These are phyloP conservation scores for Indicator maculatus DNA, from an alignment of 2,113 vertebrate species.

Conservation along the genomic window DNA sequence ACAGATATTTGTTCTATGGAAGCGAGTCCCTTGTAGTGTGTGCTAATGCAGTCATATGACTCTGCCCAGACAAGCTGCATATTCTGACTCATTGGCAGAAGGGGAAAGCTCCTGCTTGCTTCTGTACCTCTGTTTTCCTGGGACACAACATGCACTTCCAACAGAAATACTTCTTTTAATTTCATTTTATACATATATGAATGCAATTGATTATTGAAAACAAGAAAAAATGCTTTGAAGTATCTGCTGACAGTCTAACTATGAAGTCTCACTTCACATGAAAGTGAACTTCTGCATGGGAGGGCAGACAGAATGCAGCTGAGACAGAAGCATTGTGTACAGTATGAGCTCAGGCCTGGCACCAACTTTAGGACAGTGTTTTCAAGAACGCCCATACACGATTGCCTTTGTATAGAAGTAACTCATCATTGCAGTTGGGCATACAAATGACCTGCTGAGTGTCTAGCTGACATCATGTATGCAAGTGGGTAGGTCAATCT, in stretches of 20 bases:
- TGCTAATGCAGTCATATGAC: constrained; percentile 2
- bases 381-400: neutral
- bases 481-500: neutral
- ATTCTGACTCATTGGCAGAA: constrained; percentile 53
- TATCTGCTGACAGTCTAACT: neutral
- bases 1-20: neutral
- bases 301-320: neutral
- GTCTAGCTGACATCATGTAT: neutral
- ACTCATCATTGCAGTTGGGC: neutral
- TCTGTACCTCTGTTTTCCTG: neutral
- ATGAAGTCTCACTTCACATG: neutral
- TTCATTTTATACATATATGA: neutral
- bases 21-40: neutral
- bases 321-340: neutral
- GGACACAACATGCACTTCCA: neutral
- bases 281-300: neutral
- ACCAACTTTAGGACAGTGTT: neutral
- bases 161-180: neutral
- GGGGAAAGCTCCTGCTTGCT: constrained; percentile 16
- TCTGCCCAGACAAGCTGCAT: constrained; percentile 25
- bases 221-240: neutral
- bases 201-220: neutral
- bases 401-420: neutral
- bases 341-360: constrained; percentile 19
- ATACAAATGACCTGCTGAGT: neutral